phyloP scores from a whole-genome alignment of 2,888 invertebrate species.

The Chirona hameri region DNA sequence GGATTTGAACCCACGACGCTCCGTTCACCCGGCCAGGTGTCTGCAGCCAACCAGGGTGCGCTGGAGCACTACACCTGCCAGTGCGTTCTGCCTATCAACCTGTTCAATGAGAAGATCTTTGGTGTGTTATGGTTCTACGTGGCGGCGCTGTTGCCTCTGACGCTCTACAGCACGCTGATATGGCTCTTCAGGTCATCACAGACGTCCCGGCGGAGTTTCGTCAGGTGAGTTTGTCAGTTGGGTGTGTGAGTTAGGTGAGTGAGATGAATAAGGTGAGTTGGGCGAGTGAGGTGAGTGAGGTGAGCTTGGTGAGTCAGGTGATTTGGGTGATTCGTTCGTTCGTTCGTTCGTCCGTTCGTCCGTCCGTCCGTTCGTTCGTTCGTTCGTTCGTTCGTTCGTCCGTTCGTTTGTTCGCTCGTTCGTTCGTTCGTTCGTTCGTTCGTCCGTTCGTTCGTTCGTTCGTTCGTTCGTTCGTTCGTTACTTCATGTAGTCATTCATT shows the following conservation, averaged over 20 bases:
- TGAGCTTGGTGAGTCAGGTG: too few relatives aligned
- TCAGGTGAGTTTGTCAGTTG: constrained; percentile 22
- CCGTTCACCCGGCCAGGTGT: constrained; percentile 36
- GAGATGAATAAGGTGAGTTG: too few relatives aligned
- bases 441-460: too few relatives aligned
- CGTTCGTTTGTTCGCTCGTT: too few relatives aligned
- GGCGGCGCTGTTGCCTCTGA: constrained; percentile 44
- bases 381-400: too few relatives aligned
- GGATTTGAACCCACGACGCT: neutral
- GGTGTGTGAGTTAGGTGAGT: too few relatives aligned
- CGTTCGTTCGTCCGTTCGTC: too few relatives aligned
- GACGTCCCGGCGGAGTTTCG: constrained; percentile 47
- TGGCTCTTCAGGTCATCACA: constrained; percentile 44
- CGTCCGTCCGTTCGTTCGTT: too few relatives aligned
- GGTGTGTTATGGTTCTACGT: constrained; percentile 47
- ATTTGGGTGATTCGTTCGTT: too few relatives aligned
- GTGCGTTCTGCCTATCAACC: constrained; percentile 46
- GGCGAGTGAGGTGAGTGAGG: neutral
- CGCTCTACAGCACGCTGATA: constrained; percentile 43
- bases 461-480: too few relatives aligned
- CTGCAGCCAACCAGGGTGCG: constrained; percentile 44
- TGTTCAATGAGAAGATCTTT: constrained; percentile 47
- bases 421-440: too few relatives aligned
- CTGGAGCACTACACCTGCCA: constrained; percentile 45
- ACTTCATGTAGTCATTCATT: too few relatives aligned